Conservation (phyloP, 2,888 invertebrate species). For the Lamellibrachia columna region DNA sequence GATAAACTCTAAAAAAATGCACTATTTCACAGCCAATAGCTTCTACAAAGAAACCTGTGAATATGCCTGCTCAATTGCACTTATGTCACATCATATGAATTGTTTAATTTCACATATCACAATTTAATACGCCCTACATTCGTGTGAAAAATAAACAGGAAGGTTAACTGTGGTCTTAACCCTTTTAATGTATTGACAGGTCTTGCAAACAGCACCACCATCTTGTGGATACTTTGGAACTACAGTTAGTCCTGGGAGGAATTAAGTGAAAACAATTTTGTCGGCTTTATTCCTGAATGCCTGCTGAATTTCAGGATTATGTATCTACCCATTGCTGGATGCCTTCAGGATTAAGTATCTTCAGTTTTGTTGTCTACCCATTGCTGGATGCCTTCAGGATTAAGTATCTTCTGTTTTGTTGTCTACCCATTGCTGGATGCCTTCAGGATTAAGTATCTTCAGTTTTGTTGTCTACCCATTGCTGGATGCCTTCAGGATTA, state of each 20-base stretch:
- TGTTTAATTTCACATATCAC: too few relatives aligned
- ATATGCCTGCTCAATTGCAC: too few relatives aligned
- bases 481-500: not conserved
- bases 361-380: not conserved
- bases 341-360: not conserved
- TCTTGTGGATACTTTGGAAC: not conserved
- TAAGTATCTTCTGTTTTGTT: not conserved
- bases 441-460: not conserved
- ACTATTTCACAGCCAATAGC: too few relatives aligned
- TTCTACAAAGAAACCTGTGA: too few relatives aligned
- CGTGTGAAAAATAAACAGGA: too few relatives aligned
- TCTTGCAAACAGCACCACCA: not conserved
- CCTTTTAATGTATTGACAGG: not conserved
- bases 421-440: not conserved
- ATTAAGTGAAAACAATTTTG: not conserved
- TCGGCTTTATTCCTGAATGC: not conserved
- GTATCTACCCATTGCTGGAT: not conserved
- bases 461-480: not conserved
- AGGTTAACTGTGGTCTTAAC: too few relatives aligned
- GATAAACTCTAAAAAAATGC: too few relatives aligned
- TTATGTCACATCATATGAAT: too few relatives aligned
- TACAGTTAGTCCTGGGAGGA: not conserved
- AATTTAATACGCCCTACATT: too few relatives aligned
- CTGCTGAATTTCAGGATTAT: not conserved
- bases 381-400: not conserved